These are phyloP conservation scores for Scolopax bukidnonensis DNA, from an alignment of 2,797 vertebrate species.

Conservation along the genomic window DNA sequence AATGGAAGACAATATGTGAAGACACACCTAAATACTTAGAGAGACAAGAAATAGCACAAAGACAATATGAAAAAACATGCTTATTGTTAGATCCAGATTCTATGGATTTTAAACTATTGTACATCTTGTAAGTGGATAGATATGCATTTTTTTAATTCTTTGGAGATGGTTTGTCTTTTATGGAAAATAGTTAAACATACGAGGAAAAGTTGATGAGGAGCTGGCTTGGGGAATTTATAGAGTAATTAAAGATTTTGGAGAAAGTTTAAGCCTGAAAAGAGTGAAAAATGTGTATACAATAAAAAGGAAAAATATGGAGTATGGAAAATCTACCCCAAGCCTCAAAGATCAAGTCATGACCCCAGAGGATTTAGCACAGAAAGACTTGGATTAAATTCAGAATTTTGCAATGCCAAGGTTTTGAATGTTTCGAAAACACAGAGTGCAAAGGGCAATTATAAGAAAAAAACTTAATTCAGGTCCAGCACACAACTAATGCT, in stretches of 20 bases:
- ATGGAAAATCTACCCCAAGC: conserved; percentile 14
- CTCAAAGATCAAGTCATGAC: neutral
- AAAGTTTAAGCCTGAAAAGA: conserved; percentile 19
- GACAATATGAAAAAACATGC: neutral
- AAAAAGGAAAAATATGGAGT: neutral
- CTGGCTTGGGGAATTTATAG: neutral
- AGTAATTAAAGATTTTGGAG: conserved; percentile 7
- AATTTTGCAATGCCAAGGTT: neutral
- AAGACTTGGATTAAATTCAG: neutral
- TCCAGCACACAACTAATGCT: neutral
- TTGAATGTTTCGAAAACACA: conserved; percentile 32
- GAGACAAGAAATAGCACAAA: neutral
- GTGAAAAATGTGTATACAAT: neutral
- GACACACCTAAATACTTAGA: neutral
- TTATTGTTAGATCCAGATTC: neutral
- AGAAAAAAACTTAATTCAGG: neutral
- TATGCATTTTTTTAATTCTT: neutral
- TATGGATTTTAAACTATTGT: neutral
- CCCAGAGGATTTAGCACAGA: conserved; percentile 1
- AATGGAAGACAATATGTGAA: neutral
- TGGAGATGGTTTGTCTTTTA: neutral
- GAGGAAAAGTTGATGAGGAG: conserved; percentile 22
- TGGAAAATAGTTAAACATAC: neutral
- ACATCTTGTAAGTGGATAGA: neutral
- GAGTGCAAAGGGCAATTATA: neutral